phyloP scores from a whole-genome alignment of 2,888 invertebrate species.

The Petrophora chlorosata region DNA sequence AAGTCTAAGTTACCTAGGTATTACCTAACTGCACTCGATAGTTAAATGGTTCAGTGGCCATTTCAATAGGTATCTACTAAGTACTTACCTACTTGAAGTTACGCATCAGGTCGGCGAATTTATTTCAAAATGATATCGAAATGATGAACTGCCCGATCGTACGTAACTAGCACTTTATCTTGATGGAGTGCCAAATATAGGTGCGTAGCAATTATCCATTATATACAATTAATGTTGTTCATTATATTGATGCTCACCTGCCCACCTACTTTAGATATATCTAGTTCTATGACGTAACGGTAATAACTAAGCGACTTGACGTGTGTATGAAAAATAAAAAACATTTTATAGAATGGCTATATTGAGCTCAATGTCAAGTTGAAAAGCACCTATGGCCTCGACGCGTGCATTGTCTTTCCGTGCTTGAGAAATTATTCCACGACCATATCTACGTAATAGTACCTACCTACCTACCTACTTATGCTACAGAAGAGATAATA shows the following conservation, averaged over 20 bases:
- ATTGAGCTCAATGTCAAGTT: constrained; percentile 55
- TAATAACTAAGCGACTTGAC: constrained; percentile 1
- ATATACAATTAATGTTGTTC: constrained; percentile 3
- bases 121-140: constrained; percentile 35
- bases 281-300: constrained; percentile 7
- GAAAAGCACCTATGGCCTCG: constrained; percentile 47
- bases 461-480: constrained; percentile 2
- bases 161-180: constrained; percentile 19
- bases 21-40: constrained; percentile 35
- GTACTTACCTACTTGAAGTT: background rate
- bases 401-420: constrained; percentile 46
- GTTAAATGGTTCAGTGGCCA: constrained; percentile 38
- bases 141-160: constrained; percentile 35
- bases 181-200: constrained; percentile 18
- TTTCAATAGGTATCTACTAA: background rate
- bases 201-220: background rate
- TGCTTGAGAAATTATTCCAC: constrained; percentile 45
- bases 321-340: constrained; percentile 27
- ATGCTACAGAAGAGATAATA: too few relatives aligned
- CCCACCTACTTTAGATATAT: constrained; percentile 4
- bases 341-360: constrained; percentile 12
- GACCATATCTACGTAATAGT: constrained; percentile 16
- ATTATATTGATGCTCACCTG: constrained; percentile 3
- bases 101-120: too few relatives aligned
- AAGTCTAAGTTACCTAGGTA: constrained; percentile 30